phyloP scores from a whole-genome alignment of 2,888 invertebrate species.

The Patella ulyssiponensis region DNA sequence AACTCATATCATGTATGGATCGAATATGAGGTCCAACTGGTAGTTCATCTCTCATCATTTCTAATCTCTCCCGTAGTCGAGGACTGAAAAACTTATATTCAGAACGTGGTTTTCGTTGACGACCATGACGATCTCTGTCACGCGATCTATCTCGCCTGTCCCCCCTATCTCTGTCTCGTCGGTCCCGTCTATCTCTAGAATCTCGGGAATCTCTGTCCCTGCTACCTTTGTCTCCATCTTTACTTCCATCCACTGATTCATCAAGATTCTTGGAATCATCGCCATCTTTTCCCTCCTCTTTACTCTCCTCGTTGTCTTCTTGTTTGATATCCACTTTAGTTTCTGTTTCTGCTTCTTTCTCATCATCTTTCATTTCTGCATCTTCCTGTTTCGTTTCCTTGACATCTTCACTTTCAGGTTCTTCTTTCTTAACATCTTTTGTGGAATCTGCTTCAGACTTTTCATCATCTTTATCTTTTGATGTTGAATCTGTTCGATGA shows the following conservation, averaged over 20 bases:
- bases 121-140: not conserved
- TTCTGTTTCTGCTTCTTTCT: not conserved
- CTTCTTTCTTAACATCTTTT: not conserved
- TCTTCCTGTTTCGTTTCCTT: conserved; percentile 2
- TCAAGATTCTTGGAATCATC: not conserved
- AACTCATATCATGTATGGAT: conserved; percentile 2
- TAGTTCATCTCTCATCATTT: conserved; percentile 4
- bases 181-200: not conserved
- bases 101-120: not conserved
- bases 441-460: not conserved
- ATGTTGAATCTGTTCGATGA: not conserved
- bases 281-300: not conserved
- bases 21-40: not conserved
- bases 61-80: not conserved
- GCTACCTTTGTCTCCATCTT: not conserved
- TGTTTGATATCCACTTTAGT: not conserved
- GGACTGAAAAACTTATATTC: conserved; percentile 7
- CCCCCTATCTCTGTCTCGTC: not conserved
- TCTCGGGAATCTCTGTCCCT: not conserved
- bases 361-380: not conserved
- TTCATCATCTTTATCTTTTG: conserved; percentile 2
- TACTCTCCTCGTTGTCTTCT: not conserved
- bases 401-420: not conserved
- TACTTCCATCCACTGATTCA: not conserved
- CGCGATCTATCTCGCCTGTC: not conserved